Percentiles rank a stretch among this genome's conserved stretches.
These are phyloP conservation scores for Girardia tigrina DNA, from an alignment of 2,888 invertebrate genomes.

Conservation along the genomic window DNA sequence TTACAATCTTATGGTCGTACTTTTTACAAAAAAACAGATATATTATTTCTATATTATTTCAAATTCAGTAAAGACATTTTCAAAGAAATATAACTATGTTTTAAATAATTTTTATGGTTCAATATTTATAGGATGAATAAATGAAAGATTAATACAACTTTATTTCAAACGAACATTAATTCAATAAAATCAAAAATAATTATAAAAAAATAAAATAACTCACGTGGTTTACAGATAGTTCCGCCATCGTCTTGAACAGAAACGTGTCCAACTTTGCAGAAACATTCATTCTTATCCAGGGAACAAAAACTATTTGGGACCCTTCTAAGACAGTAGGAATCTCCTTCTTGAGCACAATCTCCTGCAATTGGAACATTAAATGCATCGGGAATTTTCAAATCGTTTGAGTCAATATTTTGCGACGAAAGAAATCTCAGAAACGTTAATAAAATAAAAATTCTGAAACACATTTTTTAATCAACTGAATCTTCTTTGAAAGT, in stretches of 20 bases:
- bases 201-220: too few species aligned
- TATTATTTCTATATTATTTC: too few species aligned
- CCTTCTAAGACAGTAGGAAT: conserved; percentile 21
- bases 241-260: conserved; percentile 31
- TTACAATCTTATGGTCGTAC: too few species aligned
- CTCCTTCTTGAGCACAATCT: conserved; percentile 25
- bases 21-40: too few species aligned
- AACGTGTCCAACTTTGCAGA: conserved; percentile 27
- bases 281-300: conserved; percentile 30
- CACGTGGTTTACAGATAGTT: conserved; percentile 27
- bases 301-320: conserved; percentile 29
- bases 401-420: not conserved
- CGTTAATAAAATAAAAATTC: not conserved
- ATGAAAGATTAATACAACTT: too few species aligned
- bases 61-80: too few species aligned
- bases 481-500: not conserved
- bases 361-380: conserved; percentile 30
- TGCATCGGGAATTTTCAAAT: not conserved
- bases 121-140: too few species aligned
- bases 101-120: too few species aligned
- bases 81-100: too few species aligned
- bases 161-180: too few species aligned
- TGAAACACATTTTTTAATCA: not conserved
- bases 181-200: too few species aligned
- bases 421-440: not conserved